These are phyloP conservation scores for Cinclus cinclus DNA, from an alignment of 2,113 vertebrate genomes.

Conservation along the genomic window DNA sequence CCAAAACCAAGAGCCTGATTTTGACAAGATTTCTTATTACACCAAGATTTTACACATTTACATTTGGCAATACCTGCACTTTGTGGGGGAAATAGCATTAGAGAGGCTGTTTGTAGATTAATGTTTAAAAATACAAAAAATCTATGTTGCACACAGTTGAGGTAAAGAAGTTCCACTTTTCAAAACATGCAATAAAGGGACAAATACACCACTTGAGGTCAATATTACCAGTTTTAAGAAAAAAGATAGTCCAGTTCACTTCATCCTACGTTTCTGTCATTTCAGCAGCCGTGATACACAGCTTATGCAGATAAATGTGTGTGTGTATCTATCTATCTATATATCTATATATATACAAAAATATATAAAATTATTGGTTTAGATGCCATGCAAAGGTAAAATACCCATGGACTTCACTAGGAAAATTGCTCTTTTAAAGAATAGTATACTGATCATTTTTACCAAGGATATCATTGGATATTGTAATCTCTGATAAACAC, in stretches of 20 bases:
- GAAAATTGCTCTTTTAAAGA: neutral
- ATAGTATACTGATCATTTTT: neutral
- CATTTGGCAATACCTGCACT: neutral
- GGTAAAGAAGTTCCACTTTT: neutral
- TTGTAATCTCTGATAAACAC: neutral
- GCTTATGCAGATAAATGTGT: neutral
- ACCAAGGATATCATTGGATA: neutral
- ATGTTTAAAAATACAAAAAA: neutral
- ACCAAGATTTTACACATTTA: neutral
- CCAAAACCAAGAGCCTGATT: neutral
- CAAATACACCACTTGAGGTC: neutral
- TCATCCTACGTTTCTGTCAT: neutral
- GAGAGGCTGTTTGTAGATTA: neutral
- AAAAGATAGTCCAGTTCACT: neutral
- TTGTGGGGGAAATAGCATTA: neutral
- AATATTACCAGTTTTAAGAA: neutral
- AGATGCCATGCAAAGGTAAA: neutral
- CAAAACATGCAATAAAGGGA: neutral
- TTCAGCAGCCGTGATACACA: neutral
- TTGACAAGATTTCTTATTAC: neutral
- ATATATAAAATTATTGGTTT: neutral
- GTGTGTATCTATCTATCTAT: too few relatives aligned
- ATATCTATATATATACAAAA: neutral
- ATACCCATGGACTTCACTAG: neutral
- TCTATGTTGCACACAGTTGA: neutral